Evolutionary conservation across 2,797 vertebrate species (phyloP).

Genomic region (Trachops cirrhosus): DNA sequence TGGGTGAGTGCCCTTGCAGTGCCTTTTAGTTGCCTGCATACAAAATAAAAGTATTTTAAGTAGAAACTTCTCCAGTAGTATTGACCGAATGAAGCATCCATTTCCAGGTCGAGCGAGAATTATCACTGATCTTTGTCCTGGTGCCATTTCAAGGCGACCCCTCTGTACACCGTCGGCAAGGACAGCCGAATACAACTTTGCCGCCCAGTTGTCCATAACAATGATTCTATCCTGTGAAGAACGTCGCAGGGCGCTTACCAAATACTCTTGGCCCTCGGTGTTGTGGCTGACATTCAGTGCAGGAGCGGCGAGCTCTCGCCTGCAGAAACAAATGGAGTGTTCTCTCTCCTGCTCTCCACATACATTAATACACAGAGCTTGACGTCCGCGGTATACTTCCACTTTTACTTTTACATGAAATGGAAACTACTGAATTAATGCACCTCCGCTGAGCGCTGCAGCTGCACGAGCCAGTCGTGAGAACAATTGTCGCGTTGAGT

Average conservation of each 20-base stretch:
- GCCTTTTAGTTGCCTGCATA: background rate
- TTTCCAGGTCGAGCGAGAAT: background rate
- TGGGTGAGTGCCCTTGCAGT: background rate
- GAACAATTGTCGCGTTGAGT: accelerated
- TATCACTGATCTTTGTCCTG: background rate
- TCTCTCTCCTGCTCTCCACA: background rate
- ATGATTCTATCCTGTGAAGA: background rate
- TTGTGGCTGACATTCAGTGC: background rate
- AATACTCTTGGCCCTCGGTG: background rate
- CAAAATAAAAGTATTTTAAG: slow-evolving; percentile 16
- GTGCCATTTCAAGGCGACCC: background rate
- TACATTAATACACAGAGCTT: background rate
- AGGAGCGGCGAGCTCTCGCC: background rate
- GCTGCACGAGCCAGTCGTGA: background rate
- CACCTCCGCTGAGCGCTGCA: background rate
- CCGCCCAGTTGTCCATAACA: background rate
- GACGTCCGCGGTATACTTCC: background rate
- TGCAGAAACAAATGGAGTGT: background rate
- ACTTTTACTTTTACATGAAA: background rate
- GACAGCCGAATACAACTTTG: background rate
- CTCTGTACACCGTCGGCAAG: background rate
- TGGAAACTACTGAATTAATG: background rate
- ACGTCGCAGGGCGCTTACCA: background rate
- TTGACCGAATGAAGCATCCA: background rate
- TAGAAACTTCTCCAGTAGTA: background rate